A percentile compares a stretch with the other conserved stretches of the same genome.
Evolutionary conservation across 2,113 vertebrate species (phyloP).

Genomic region (Syngnathoides biaculeatus): DNA sequence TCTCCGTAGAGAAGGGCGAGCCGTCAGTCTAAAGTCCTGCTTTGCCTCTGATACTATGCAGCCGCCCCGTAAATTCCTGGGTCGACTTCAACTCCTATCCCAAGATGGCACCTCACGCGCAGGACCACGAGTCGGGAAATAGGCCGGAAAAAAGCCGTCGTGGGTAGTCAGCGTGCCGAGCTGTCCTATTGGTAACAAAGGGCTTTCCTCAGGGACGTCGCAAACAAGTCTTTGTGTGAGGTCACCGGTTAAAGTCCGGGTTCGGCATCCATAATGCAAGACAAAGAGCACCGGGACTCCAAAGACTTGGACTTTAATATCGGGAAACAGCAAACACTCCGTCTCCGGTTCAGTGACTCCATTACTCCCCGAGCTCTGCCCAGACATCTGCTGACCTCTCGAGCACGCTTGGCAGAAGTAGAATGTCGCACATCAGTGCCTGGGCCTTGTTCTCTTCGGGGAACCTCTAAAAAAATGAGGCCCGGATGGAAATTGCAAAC

Average conservation of each 20-base stretch:
- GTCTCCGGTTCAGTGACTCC: constrained; percentile 19
- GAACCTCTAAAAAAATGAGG: background rate
- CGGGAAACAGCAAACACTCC: background rate
- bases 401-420: background rate
- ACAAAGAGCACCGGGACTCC: constrained; percentile 11
- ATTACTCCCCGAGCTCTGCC: constrained; percentile 1
- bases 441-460: background rate
- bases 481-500: background rate
- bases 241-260: background rate
- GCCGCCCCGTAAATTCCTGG: too few relatives aligned
- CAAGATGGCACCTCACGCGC: too few relatives aligned
- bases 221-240: background rate
- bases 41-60: too few relatives aligned
- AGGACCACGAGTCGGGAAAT: too few relatives aligned
- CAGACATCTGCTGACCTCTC: background rate
- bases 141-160: too few relatives aligned
- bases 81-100: too few relatives aligned
- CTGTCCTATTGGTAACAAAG: background rate
- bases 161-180: too few relatives aligned
- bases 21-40: too few relatives aligned
- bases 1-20: too few relatives aligned
- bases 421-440: background rate
- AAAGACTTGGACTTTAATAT: background rate
- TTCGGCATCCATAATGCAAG: background rate
- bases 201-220: background rate